phyloP scores from a whole-genome alignment of 2,797 vertebrate species.

The Anguilla anguilla region DNA sequence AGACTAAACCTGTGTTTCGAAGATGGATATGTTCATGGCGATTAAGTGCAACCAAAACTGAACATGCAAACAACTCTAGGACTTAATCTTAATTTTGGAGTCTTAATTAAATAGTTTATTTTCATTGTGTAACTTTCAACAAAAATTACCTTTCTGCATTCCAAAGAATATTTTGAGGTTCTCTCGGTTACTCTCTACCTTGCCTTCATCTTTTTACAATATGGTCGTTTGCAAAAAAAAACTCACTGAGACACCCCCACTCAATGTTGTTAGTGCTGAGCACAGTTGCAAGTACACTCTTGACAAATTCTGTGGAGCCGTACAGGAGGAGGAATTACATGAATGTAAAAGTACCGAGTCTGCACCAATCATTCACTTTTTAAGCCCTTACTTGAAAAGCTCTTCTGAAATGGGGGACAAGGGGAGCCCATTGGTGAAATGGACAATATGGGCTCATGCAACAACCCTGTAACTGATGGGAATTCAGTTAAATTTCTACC shows the following conservation, averaged over 20 bases:
- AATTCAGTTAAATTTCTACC: background rate
- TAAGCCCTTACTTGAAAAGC: background rate
- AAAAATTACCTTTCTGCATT: background rate
- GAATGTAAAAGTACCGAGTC: background rate
- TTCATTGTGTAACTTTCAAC: no score
- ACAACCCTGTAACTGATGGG: background rate
- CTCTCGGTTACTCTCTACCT: background rate
- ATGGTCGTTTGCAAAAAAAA: background rate
- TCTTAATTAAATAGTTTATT: no score
- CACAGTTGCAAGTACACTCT: background rate
- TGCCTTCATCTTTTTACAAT: background rate
- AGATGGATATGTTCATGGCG: background rate
- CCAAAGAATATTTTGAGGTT: background rate
- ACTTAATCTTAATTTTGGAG: no score
- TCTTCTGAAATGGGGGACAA: background rate
- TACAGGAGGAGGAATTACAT: background rate
- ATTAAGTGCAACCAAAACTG: background rate
- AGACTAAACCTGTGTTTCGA: constrained; percentile 7
- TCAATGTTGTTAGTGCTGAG: background rate
- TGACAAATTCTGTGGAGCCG: background rate
- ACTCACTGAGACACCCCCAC: background rate
- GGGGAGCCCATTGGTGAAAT: background rate
- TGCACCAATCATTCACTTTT: background rate
- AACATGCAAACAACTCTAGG: no score
- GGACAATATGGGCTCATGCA: background rate